phyloP scores from a whole-genome alignment of 2,888 invertebrate genomes.

The Trissonchulus latispiculum region DNA sequence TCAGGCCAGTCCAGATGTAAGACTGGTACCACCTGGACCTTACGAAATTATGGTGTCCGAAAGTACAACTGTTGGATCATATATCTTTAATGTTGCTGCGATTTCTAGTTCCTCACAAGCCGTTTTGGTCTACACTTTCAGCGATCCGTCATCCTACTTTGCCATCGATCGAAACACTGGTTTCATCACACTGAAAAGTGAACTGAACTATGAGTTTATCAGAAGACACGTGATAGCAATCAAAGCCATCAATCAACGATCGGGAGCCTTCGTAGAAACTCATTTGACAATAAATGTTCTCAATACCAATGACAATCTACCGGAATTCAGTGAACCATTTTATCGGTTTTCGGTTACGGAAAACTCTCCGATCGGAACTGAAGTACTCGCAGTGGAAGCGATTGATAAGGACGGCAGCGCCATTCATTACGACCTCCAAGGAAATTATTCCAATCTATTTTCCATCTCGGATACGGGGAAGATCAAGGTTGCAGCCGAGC shows the following conservation, averaged over 20 bases:
- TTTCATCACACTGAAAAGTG: neutral
- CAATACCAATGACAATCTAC: slow-evolving; percentile 1
- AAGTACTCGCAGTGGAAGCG: neutral
- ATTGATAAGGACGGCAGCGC: neutral
- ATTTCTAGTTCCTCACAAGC: neutral
- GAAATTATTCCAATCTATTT: neutral
- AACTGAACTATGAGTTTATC: slow-evolving; percentile 4
- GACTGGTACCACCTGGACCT: neutral
- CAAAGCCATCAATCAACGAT: neutral
- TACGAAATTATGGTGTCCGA: neutral
- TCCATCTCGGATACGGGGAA: neutral
- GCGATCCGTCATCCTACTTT: neutral
- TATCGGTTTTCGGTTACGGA: neutral
- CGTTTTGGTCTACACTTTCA: neutral
- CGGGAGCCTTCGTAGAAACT: neutral
- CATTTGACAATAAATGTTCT: neutral
- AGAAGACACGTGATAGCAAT: neutral
- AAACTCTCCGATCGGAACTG: neutral
- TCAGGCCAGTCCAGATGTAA: neutral
- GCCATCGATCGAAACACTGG: neutral
- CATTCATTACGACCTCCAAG: neutral
- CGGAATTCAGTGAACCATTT: neutral
- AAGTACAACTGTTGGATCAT: neutral
- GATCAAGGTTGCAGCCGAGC: neutral
- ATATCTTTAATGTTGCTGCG: neutral